Base-by-base conservation (phyloP, 1,140 invertebrate species). In the Scaptodrosophila lebanonensis region DNA sequence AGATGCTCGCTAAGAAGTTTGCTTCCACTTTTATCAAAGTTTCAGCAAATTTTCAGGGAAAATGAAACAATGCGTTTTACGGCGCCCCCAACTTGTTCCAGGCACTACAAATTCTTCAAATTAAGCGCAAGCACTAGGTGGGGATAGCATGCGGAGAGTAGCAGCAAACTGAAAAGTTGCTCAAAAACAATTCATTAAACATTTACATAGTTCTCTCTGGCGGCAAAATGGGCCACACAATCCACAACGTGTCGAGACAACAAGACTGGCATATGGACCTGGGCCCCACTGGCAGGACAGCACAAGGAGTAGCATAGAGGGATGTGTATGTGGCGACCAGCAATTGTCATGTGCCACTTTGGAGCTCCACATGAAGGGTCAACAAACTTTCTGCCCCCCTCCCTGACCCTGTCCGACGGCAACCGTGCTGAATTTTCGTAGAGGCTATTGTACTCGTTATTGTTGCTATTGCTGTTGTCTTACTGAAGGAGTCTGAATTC, bases 1-100 rank as follows among this genome's bases (percentile, higher is more conserved):
- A 42, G 66, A 62, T 32, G 56, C 45, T 57, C 18, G 11, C 13
- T 48, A 61, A 39, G 82, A 77, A 59, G 79, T 77, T 73, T 42
- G 48, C 58, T 68, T 66, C 68, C 65, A 59, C 73, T 73, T 77
- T 77, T 56, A 73, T 53, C 48, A 73, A 77, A 77, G 48, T 77
- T 77, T 77, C 73, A 67, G 82, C 82, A 77, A 25, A 77, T 72
- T 68, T 72, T 79, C 64, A 51, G 61, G 75, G 68, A 77, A 77
- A 77, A 68, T 73, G 52, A 77, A 72, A 73, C 82, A 77, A 77
- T 77, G 73, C 75, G 51, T 77, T 68, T 72, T 61, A 25, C 3
- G 22, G 8, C 22, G 8, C 22, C 3, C 3, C 22, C 3, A 25
- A 25, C 22, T 4, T 8, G 22, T 25, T 25, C 3, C 22, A n/a